These are phyloP conservation scores for Spodoptera litura DNA, from an alignment of 1,140 invertebrate species.

Conservation along the genomic window DNA sequence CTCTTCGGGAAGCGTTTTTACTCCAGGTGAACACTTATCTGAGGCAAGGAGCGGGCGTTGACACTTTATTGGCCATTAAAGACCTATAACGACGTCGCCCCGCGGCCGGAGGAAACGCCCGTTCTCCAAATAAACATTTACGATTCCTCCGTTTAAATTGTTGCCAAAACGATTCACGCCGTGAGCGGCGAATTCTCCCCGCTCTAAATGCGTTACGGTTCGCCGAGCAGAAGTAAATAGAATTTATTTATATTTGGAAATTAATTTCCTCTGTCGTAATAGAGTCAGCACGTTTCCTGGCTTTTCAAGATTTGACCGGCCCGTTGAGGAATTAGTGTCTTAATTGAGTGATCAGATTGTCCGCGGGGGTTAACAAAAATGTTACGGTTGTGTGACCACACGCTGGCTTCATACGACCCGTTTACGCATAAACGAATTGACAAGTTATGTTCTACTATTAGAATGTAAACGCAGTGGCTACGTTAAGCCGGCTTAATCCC, in stretches of 20 bases:
- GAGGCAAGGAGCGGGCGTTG: constrained; percentile 53
- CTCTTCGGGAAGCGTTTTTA: constrained; percentile 17
- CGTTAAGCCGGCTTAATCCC: constrained; percentile 57
- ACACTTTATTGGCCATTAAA: constrained; percentile 82
- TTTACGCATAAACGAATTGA: constrained; percentile 42
- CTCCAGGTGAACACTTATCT: constrained; percentile 60
- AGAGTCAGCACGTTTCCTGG: constrained; percentile 66
- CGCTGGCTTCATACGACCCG: not conserved
- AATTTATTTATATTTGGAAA: constrained; percentile 84
- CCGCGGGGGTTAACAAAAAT: not conserved
- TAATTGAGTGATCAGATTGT: constrained; percentile 38
- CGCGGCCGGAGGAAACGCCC: constrained; percentile 68
- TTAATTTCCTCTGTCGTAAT: constrained; percentile 80
- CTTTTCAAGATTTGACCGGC: constrained; percentile 64
- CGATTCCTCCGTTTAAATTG: constrained; percentile 79
- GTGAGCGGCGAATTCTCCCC: constrained; percentile 67
- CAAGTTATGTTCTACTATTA: constrained; percentile 40
- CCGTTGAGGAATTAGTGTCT: constrained; percentile 57
- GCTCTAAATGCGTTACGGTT: constrained; percentile 80
- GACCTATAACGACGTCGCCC: constrained; percentile 63
- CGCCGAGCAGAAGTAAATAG: constrained; percentile 80
- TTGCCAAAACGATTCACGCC: constrained; percentile 77
- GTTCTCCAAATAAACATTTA: constrained; percentile 77
- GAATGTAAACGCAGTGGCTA: constrained; percentile 52
- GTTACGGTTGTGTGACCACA: not conserved